A percentile compares a stretch with the other conserved stretches of the same genome.
Evolutionary conservation across 2,888 invertebrate species (phyloP).

Genomic region (Cheilosia vernalis): DNA sequence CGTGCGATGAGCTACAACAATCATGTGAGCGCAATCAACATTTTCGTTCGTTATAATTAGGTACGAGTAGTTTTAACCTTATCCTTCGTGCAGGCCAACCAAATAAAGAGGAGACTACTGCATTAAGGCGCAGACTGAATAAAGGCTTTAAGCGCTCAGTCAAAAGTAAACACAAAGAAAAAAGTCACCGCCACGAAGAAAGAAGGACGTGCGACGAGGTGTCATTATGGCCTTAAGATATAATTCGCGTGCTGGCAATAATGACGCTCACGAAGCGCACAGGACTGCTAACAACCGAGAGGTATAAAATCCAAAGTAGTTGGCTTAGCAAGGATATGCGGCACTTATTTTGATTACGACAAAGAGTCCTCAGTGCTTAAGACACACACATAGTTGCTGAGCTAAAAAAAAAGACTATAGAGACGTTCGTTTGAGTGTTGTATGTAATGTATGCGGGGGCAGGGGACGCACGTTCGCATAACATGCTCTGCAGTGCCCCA

Average conservation of each 20-base stretch:
- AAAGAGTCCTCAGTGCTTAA: constrained; percentile 40
- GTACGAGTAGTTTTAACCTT: constrained; percentile 56
- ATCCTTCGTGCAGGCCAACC: constrained; percentile 27
- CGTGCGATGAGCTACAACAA: constrained; percentile 8
- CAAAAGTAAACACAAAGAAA: background rate
- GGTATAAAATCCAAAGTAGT: constrained; percentile 43
- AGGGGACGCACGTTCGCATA: background rate
- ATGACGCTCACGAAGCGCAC: constrained; percentile 46
- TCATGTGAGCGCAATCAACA: background rate
- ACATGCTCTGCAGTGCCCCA: constrained; percentile 13
- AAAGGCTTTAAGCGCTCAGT: constrained; percentile 42
- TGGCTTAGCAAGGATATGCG: constrained; percentile 46
- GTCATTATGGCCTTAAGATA: constrained; percentile 39
- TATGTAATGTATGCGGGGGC: background rate
- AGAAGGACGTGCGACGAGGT: constrained; percentile 19
- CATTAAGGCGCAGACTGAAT: constrained; percentile 49
- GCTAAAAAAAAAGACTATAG: constrained; percentile 7
- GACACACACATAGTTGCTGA: constrained; percentile 12
- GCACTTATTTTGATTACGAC: constrained; percentile 63
- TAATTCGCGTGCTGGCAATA: constrained; percentile 66
- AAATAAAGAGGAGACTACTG: constrained; percentile 39
- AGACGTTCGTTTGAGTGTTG: constrained; percentile 29
- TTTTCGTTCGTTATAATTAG: constrained; percentile 52
- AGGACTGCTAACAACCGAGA: constrained; percentile 20
- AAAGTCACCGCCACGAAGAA: constrained; percentile 22